phyloP scores from a whole-genome alignment of 2,888 invertebrate species.

The Mallateleia sp. region DNA sequence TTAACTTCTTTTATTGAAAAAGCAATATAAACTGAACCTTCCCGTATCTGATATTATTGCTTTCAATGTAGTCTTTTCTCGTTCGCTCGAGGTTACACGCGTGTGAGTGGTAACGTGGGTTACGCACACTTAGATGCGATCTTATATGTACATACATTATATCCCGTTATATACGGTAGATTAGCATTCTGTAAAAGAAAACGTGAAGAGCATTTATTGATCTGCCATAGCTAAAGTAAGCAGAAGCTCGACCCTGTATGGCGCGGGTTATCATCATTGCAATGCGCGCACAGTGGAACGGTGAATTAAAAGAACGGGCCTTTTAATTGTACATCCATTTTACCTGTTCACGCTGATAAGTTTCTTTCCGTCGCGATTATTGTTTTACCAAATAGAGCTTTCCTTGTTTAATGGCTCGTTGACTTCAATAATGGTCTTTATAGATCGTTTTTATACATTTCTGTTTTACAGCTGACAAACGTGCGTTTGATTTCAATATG shows the following conservation, averaged over 20 bases:
- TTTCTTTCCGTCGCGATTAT: too few species aligned
- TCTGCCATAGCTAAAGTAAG: conserved; percentile 37
- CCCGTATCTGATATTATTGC: conserved; percentile 2
- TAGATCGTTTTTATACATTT: too few species aligned
- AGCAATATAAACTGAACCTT: not conserved
- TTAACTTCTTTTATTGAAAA: conserved; percentile 15
- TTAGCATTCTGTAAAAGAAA: conserved; percentile 49
- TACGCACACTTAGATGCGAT: conserved; percentile 23
- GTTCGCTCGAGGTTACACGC: conserved; percentile 3
- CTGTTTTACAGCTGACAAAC: too few species aligned
- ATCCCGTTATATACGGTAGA: conserved; percentile 45
- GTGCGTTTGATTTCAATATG: too few species aligned
- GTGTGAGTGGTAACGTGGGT: not conserved
- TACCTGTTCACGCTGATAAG: not conserved
- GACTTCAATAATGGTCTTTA: too few species aligned
- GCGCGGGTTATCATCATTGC: conserved; percentile 27
- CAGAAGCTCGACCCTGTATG: conserved; percentile 21
- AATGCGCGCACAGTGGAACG: conserved; percentile 7
- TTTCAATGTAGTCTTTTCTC: conserved; percentile 10
- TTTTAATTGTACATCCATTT: not conserved
- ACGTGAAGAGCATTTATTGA: conserved; percentile 54
- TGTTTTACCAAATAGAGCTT: too few species aligned
- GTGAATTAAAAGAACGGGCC: conserved; percentile 8
- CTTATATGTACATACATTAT: conserved; percentile 27
- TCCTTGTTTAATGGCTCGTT: too few species aligned